Evolutionary conservation across 1,140 invertebrate genomes (phyloP), one percentile per base, ranked within the genome.

Genomic region (Mamestra configurata): DNA sequence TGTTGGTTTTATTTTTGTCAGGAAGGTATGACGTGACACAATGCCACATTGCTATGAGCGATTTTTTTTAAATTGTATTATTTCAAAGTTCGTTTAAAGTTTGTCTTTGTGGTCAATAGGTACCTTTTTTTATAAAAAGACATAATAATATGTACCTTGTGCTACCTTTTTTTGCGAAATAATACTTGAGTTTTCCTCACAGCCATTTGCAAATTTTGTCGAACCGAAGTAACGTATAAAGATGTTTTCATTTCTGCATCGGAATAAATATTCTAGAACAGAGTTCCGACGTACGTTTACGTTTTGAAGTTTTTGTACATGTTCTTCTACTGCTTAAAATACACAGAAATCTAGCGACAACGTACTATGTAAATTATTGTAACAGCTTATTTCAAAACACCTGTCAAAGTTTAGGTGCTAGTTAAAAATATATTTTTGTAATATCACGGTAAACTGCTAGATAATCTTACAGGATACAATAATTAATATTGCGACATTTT

Each of bases 391-490:
- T 27, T 4, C 27, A 24, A 57, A 22, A 27, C 4, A 13, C 8
- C 20, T 13, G 22, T 57, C 3, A 13, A 24, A 24, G 22, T 55
- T 4, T 4, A 55, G 53, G 1, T 11, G 53, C 22, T 24, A 55
- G 22, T 27, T 27, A 27, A 13, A n/a, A 1, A 13, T 49, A n/a
- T n/a, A 13, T 49, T 49, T 49, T n/a, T 49, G 11, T 27, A 57
- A 57, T 57, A 57, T 57, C 22, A 24, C 22, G 22, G 10, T 70
- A 24, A 70, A 37, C 7, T 55, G 5, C 10, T n/a, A 10, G 20
- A 59, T 59, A 31, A 76, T 31, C 57, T 61, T 22, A 35, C 40
- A 70, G 66, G 66, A 70, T 70, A 70, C 64, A 46, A 43, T 15
- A 27, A 40, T 61, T 49, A 76, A 64, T 24, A 15, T 24, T 31